These are phyloP conservation scores for Thaumetopoea pityocampa DNA, from an alignment of 1,140 invertebrate genomes.

Conservation along the genomic window DNA sequence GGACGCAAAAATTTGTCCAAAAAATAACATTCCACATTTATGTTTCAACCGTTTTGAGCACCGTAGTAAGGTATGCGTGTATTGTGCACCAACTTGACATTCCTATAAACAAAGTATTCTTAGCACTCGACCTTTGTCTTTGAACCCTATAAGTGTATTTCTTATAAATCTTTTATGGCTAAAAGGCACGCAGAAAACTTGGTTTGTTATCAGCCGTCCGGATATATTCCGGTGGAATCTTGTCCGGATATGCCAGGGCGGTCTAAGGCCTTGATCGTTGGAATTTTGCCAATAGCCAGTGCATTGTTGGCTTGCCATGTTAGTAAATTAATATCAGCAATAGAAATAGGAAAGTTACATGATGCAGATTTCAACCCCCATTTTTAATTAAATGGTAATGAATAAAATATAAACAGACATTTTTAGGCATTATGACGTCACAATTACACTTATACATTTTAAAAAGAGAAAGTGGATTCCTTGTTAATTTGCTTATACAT, in stretches of 20 bases:
- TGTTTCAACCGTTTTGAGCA: background rate
- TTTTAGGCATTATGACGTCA: no score
- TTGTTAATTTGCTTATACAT: no score
- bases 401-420: no score
- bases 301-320: constrained; percentile 39
- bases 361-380: constrained; percentile 20
- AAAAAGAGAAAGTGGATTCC: no score
- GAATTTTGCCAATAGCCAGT: constrained; percentile 41
- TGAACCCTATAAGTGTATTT: constrained; percentile 8
- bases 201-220: constrained; percentile 34
- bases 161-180: constrained; percentile 14
- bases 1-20: background rate
- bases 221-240: constrained; percentile 39
- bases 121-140: no score
- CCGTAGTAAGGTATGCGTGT: no score
- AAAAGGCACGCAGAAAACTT: constrained; percentile 18
- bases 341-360: constrained; percentile 28
- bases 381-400: no score
- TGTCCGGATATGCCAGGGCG: constrained; percentile 18
- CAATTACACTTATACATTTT: no score
- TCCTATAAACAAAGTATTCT: no score
- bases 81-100: no score
- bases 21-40: constrained; percentile 11
- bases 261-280: constrained; percentile 27
- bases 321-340: constrained; percentile 59